Conservation (phyloP, 2,797 vertebrate genomes). For the Lacerta viridis region DNA sequence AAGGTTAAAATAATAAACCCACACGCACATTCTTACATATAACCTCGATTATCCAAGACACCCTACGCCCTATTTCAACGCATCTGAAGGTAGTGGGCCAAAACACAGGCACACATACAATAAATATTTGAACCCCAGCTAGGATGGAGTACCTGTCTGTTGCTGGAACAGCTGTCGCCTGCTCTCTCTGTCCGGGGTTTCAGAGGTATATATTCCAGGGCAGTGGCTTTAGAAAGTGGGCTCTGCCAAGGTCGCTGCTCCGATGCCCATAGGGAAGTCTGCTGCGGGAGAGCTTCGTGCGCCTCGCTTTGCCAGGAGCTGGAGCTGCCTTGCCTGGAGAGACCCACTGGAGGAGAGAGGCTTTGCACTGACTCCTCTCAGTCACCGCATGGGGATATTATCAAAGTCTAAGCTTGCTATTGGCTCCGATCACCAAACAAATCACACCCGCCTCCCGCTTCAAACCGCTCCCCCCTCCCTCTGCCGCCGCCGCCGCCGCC, state of each 20-base stretch:
- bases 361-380: slow-evolving; percentile 75
- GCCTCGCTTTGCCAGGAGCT: slow-evolving; percentile 42
- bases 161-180: slow-evolving; percentile 27
- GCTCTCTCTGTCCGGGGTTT: slow-evolving; percentile 24
- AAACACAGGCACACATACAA: too few species aligned
- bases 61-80: not conserved
- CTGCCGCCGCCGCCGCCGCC: slow-evolving; percentile 31
- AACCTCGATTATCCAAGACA: not conserved
- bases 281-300: not conserved
- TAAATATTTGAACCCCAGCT: not conserved
- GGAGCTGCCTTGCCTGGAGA: slow-evolving; percentile 26
- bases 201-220: slow-evolving; percentile 8
- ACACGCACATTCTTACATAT: rapidly evolving
- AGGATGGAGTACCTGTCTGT: slow-evolving; percentile 70
- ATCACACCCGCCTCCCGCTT: slow-evolving; percentile 79
- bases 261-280: slow-evolving; percentile 63
- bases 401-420: slow-evolving; percentile 78
- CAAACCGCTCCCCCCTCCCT: slow-evolving; percentile 63
- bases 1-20: not conserved
- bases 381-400: slow-evolving; percentile 80
- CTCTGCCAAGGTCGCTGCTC: not conserved
- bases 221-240: not conserved
- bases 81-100: not conserved
- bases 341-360: slow-evolving; percentile 45
- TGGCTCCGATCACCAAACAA: slow-evolving; percentile 79